Base-by-base conservation (phyloP, 2,888 invertebrate genomes). In the Rhabditoides inermis region DNA sequence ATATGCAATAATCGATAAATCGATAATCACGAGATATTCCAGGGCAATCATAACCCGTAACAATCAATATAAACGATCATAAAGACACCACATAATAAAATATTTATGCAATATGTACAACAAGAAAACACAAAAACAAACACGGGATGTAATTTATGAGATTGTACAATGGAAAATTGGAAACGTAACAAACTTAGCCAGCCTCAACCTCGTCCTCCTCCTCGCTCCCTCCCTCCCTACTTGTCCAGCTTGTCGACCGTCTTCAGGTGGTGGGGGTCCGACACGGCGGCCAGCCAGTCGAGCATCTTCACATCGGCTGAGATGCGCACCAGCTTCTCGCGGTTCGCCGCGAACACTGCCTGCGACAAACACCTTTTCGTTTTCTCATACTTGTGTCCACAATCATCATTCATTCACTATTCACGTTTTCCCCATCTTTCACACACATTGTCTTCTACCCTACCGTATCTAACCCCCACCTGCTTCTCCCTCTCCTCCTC, bases 221-320 rank as follows among this genome's bases (percentile, higher is more conserved):
- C n/a, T n/a, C n/a, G n/a, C n/a, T n/a, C n/a, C n/a, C n/a, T n/a
- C n/a, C n/a, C n/a, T n/a, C n/a, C n/a, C n/a, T n/a, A n/a, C n/a
- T n/a, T n/a, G n/a, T n/a, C n/a, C n/a, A n/a, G n/a, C 44, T 60
- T 53, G 37, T 64, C 64, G 23, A 61, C 60, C n/a, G 45, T 56
- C 32, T 58, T 61, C 53, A 64, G 37, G 18, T 58, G 53, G 10
- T 39, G 27, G 12, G 68, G 67, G 49, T 58, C 62, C 15, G 57
- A 55, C 12, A 61, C 58, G 10, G 56, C 49, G 18, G 60, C 50
- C 39, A 55, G 51, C 67, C 67, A 70, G 18, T 61, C 57, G 32
- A 70, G 42, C 15, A 37, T 23, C 44, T 70, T 70, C 40, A 70
- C 46, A 41, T 63, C 55, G n/a, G 32, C 51, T 18, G 51, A 41